Conservation (phyloP, 2,797 vertebrate genomes). For the Fringilla coelebs region DNA sequence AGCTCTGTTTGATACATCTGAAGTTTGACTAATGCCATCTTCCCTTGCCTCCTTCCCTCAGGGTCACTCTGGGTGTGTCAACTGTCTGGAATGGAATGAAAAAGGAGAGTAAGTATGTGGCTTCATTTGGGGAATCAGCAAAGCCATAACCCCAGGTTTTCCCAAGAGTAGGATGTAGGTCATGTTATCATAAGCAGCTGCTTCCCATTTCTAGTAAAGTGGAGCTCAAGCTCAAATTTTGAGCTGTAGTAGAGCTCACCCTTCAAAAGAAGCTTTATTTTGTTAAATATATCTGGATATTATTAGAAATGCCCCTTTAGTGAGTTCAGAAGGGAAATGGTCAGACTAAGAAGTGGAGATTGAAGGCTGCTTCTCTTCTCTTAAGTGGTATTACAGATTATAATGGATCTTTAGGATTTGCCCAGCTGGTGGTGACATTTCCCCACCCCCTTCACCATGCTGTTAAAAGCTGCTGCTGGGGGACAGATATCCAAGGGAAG, state of each 20-base stretch:
- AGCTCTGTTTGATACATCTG: neutral
- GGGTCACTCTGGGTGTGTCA: constrained; percentile 99
- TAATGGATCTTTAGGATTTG: constrained; percentile 46
- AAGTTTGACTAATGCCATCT: constrained; percentile 34
- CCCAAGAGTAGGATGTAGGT: neutral
- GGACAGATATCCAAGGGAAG: neutral
- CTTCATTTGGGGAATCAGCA: neutral
- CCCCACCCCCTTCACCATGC: neutral
- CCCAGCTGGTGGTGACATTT: constrained; percentile 6
- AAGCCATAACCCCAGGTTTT: neutral
- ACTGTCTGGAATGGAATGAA: constrained; percentile 99
- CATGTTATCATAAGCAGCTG: neutral
- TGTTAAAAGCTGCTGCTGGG: neutral
- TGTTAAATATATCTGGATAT: constrained; percentile 5
- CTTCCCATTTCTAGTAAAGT: neutral
- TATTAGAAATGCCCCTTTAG: constrained; percentile 11
- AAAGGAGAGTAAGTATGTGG: constrained; percentile 91
- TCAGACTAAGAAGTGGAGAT: constrained; percentile 14
- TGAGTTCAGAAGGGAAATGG: constrained; percentile 35
- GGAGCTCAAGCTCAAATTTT: neutral
- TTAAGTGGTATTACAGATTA: constrained; percentile 56
- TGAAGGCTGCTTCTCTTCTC: constrained; percentile 31
- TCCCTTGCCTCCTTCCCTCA: constrained; percentile 54
- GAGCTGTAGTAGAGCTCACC: neutral
- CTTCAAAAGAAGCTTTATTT: constrained; percentile 37